Percentiles rank a stretch among this genome's conserved stretches.
Evolutionary conservation across 2,888 invertebrate genomes (phyloP).

Genomic region (Diplazon laetatorius): DNA sequence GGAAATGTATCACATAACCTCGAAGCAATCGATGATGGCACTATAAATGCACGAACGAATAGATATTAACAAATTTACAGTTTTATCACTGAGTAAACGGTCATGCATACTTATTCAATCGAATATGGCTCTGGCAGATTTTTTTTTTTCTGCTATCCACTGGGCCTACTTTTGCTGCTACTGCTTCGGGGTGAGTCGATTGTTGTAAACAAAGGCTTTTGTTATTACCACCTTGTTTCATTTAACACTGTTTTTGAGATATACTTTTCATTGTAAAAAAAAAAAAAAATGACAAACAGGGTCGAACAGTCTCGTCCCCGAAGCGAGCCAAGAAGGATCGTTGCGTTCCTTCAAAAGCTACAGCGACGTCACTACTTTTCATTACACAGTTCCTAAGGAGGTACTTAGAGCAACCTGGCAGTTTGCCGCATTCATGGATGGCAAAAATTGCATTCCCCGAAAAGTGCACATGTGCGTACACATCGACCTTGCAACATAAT

Average conservation of each 20-base stretch:
- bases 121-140: conserved; percentile 48
- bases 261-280: conserved; percentile 34
- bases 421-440: conserved; percentile 83
- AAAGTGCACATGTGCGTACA: conserved; percentile 83
- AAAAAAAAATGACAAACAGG: conserved; percentile 61
- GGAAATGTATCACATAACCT: conserved; percentile 14
- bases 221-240: not conserved
- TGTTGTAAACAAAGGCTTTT: not conserved
- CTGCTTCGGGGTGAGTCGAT: conserved; percentile 62
- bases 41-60: not conserved
- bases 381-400: conserved; percentile 83
- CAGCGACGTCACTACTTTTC: conserved; percentile 83
- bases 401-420: conserved; percentile 83
- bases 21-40: conserved; percentile 4
- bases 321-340: conserved; percentile 83
- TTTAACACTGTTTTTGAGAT: conserved; percentile 5
- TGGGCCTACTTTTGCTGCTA: conserved; percentile 61
- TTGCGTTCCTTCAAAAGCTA: conserved; percentile 82
- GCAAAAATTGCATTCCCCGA: conserved; percentile 79
- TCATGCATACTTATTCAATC: conserved; percentile 63
- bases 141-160: conserved; percentile 43
- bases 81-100: conserved; percentile 4
- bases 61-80: not conserved
- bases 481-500: not conserved
- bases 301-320: conserved; percentile 76